Evolutionary conservation across 2,797 vertebrate species (phyloP), one percentile per base, ranked within the genome.

Genomic region (Dendrocincla tyrannina): DNA sequence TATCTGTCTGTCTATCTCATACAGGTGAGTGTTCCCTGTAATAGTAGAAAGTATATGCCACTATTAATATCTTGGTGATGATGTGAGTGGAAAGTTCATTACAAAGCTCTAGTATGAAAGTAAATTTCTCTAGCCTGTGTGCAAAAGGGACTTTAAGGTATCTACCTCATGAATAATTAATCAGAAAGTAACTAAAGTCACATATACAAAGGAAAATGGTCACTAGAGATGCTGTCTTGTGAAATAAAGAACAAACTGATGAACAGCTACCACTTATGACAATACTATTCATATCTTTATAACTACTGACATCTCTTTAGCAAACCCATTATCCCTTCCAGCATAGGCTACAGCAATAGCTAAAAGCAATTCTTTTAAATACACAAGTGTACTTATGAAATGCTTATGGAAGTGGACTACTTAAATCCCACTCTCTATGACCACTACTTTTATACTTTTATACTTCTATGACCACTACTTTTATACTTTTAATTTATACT

Each of bases 251-350:
- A 72, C 89, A 85, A 55, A 9, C 10, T 2, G 0, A 30, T 64
- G 73, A 90, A 85, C 32, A 69, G 20, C 58, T 91, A 84, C 75
- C 66, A 72, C 28, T 85, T 80, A 84, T 69, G 76, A 88, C 76
- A 91, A 55, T 47, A 33, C 2, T 2, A 1, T 73, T 86, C 70
- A 86, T 67, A 63, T 55, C 5, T 75, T 67, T 81, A 86, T 87
- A 87, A n/a, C n/a, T 87, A 30, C 67, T 87, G 91, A 89, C 39
- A 55, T 52, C 19, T 88, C 58, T 91, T 93, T 80, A 90, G 27
- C 39, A 75, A 84, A 86, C 4, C 32, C 58, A 68, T 89, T 78
- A 95, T 23, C 13, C 33, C 18, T 33, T 84, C 37, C n/a, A 78
- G 30, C 41, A 64, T 2, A 56, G 63, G 9, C 10, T 63, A 41